A percentile compares a stretch with the other conserved stretches of the same genome.
Evolutionary conservation across 2,113 vertebrate species (phyloP).

Genomic region (Tragelaphus imberbis): DNA sequence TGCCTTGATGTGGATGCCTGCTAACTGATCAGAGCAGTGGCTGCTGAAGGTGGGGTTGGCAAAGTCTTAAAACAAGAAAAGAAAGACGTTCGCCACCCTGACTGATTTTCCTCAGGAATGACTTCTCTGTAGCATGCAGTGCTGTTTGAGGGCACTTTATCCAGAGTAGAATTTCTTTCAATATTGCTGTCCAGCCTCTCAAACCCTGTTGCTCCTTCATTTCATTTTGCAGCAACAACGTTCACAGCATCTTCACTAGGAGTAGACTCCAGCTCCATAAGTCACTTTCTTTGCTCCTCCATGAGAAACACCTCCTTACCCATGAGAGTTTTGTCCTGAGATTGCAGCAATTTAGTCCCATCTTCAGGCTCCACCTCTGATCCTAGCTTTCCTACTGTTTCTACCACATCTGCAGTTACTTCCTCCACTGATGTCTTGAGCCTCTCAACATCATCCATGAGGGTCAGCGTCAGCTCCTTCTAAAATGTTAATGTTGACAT

Average conservation of each 20-base stretch:
- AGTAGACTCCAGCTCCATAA: background rate
- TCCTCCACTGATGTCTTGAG: background rate
- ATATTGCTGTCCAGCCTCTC: background rate
- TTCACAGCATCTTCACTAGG: background rate
- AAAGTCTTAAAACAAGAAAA: background rate
- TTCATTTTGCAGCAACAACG: accelerated
- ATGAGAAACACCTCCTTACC: background rate
- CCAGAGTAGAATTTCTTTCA: background rate
- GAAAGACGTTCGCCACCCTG: background rate
- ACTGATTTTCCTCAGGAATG: background rate
- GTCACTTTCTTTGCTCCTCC: background rate
- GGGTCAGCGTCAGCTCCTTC: background rate
- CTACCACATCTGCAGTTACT: background rate
- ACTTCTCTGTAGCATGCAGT: background rate
- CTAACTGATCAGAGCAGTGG: background rate
- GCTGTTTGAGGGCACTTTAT: background rate
- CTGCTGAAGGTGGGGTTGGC: background rate
- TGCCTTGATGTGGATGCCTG: background rate
- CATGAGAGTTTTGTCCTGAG: background rate
- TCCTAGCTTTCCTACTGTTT: background rate
- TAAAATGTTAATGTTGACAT: background rate
- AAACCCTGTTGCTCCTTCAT: background rate
- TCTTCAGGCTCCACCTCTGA: background rate
- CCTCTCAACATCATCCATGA: accelerated
- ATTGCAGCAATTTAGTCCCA: background rate